phyloP scores from a whole-genome alignment of 2,888 invertebrate genomes.

The Loripinus fragilis region DNA sequence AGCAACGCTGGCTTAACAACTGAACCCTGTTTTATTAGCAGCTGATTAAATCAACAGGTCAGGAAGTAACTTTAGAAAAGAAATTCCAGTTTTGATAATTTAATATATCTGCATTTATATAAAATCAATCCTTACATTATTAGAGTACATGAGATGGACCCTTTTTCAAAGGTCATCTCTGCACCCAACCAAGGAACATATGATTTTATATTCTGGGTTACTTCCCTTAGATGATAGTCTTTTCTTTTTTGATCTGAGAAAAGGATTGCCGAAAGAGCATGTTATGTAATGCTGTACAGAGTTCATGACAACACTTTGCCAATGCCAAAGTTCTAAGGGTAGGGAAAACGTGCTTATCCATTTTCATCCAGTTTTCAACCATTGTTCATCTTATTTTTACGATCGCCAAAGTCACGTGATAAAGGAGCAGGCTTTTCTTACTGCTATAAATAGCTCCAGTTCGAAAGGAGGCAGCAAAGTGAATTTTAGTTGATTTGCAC shows the following conservation, averaged over 20 bases:
- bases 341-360: background rate
- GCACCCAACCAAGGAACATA: background rate
- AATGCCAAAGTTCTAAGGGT: constrained; percentile 16
- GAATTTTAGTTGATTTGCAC: constrained; percentile 19
- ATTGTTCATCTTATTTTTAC: background rate
- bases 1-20: too few species aligned
- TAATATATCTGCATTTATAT: too few species aligned
- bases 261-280: constrained; percentile 1
- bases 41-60: background rate
- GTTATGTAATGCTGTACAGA: background rate
- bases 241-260: background rate
- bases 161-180: too few species aligned
- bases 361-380: constrained; percentile 12
- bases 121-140: too few species aligned
- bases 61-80: background rate
- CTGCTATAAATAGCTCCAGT: constrained; percentile 28
- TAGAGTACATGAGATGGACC: too few species aligned
- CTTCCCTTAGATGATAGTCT: background rate
- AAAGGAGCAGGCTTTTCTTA: constrained; percentile 20
- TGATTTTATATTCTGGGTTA: background rate
- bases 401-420: constrained; percentile 24
- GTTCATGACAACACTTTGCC: constrained; percentile 14
- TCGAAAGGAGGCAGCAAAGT: constrained; percentile 53
- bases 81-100: too few species aligned
- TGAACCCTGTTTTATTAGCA: constrained; percentile 11